Evolutionary conservation across 2,113 vertebrate genomes (phyloP).

Genomic region (Pantherophis guttatus): DNA sequence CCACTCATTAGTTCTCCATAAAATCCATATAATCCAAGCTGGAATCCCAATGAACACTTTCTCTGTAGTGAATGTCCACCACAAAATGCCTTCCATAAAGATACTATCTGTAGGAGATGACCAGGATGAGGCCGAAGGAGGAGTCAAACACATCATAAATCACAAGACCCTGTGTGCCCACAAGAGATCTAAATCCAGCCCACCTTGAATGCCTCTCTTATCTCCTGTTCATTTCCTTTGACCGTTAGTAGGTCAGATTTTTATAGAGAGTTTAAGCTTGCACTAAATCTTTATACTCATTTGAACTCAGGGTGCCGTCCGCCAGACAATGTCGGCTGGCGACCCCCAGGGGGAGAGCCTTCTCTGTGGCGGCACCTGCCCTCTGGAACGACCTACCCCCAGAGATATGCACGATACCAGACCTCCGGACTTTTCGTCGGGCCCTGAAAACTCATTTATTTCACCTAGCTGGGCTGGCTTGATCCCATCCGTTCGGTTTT

Average conservation of each 20-base stretch:
- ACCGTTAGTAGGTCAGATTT: neutral
- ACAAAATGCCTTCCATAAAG: neutral
- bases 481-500: no score
- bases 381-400: no score
- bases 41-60: neutral
- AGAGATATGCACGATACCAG: no score
- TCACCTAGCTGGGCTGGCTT: no score
- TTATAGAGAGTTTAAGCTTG: neutral
- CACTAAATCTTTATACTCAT: neutral
- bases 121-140: neutral
- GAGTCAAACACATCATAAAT: neutral
- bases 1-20: neutral
- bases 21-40: neutral
- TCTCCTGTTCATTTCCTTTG: neutral
- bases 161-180: neutral
- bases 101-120: neutral
- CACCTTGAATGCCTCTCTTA: neutral
- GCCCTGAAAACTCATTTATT: no score
- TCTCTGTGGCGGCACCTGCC: no score
- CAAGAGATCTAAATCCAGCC: neutral
- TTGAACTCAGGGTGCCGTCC: neutral
- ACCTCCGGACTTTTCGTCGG: no score
- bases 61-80: neutral
- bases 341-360: no score
- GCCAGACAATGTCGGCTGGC: no score